phyloP scores from a whole-genome alignment of 1,140 invertebrate species.

The Caenorhabditis briggsae region DNA sequence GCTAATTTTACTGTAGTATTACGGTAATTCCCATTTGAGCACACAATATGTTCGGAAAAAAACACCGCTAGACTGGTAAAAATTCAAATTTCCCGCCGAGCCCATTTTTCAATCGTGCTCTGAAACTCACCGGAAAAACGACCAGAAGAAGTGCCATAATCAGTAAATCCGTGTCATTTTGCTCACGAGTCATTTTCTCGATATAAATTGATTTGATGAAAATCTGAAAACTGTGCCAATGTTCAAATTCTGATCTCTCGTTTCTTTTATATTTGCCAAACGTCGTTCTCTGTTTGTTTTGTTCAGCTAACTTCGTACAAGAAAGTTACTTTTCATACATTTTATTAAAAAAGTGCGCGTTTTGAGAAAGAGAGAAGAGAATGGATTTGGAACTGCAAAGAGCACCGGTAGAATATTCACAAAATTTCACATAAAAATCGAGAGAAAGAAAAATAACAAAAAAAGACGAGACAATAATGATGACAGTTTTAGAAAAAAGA shows the following conservation, averaged over 20 bases:
- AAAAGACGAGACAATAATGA: neutral
- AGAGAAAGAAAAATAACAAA: neutral
- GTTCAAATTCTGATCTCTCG: conserved; percentile 12
- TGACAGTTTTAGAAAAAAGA: neutral
- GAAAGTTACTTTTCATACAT: conserved; percentile 2
- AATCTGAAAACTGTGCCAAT: neutral
- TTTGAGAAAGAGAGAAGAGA: too few relatives aligned
- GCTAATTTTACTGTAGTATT: too few relatives aligned
- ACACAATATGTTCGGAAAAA: neutral
- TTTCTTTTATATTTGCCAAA: conserved; percentile 30
- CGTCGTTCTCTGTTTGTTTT: conserved; percentile 4
- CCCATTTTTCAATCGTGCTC: too few relatives aligned
- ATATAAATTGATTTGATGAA: neutral
- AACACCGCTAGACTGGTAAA: neutral
- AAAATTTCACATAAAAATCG: conserved; percentile 24
- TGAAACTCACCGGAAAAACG: conserved; percentile 5
- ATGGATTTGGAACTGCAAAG: neutral
- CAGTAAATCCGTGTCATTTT: conserved; percentile 19
- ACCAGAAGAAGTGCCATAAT: conserved; percentile 14
- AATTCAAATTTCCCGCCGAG: too few relatives aligned
- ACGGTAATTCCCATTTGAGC: too few relatives aligned
- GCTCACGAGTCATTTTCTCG: neutral
- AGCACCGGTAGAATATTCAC: conserved; percentile 43
- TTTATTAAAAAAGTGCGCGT: too few relatives aligned
- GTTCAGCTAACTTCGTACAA: neutral